Base-by-base conservation (phyloP, 2,113 vertebrate species). In the Ardeotis arabs region DNA sequence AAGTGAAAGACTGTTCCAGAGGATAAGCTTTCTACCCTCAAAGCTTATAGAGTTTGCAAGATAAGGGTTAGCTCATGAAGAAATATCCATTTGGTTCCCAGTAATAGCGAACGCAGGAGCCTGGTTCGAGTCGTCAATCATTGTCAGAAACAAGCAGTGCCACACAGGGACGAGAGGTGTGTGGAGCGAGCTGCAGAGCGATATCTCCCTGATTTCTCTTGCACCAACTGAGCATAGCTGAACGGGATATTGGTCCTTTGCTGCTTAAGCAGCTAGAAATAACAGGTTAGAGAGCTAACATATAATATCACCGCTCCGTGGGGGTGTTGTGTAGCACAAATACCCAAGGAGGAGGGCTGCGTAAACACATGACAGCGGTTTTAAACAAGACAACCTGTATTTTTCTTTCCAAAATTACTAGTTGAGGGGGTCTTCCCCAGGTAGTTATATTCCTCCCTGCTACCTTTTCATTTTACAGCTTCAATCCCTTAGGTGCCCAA, bases 201-300 rank as follows among this genome's bases (percentile, higher is more conserved):
- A 9, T 44, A 16, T 3, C 90, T 86, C 83, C 1, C 75, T 16
- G 94, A 44, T 75, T n/a, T 13, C 87, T 47, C 63, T 8, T 68
- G 68, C 90, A 75, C 86, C 94, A 72, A 1, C 78, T 22, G 94
- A 93, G 89, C 91, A 17, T 20, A 83, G 50, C 86, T 50, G 63
- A 83, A 6, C 1, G 29, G 88, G 89, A 81, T 89, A 44, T 92
- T 82, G 86, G 53, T 82, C 58, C 90, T 95, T 84, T 84, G 90
- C 95, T 92, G 92, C 89, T 90, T 90, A 85, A 89, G 87, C 90
- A 93, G 91, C 87, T 94, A 95, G 81, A 85, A 95, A 92, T 94
- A 89, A 63, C 92, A 94, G 93, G 87, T 66, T 50, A 64, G 84
- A 58, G 87, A 92, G 77, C 6, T 53, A 94, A 87, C 50, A 1